Percentiles rank a stretch among this genome's conserved stretches.
Conservation (phyloP, 2,888 invertebrate genomes). For the Hymenopus coronatus region DNA sequence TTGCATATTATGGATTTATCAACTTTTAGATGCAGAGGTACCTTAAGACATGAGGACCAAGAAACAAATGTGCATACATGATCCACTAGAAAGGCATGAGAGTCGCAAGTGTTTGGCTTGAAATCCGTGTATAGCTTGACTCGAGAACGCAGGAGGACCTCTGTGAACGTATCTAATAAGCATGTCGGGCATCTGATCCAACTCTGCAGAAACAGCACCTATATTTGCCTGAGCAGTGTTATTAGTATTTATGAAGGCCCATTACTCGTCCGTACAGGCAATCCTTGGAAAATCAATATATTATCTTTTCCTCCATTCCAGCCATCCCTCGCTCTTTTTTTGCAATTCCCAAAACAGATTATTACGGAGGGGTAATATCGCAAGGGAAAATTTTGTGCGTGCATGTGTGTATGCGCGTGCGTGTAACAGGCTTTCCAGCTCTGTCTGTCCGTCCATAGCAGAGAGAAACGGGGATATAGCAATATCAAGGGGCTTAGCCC, state of each 20-base stretch:
- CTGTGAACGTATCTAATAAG: no score
- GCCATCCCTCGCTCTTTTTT: background rate
- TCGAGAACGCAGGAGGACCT: no score
- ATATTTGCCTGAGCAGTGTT: background rate
- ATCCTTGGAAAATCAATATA: slow-evolving; percentile 13
- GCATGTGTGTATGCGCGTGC: background rate
- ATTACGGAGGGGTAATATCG: slow-evolving; percentile 7
- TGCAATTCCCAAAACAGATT: slow-evolving; percentile 16
- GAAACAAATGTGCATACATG: no score
- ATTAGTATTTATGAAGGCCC: slow-evolving; percentile 2
- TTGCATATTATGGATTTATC: no score
- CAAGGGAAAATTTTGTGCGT: background rate
- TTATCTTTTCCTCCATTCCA: background rate
- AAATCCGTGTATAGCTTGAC: no score
- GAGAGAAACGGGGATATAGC: slow-evolving; percentile 2
- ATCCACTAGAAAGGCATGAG: no score
- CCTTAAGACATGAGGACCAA: no score
- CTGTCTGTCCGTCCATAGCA: background rate
- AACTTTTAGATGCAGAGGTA: no score
- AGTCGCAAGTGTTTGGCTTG: no score
- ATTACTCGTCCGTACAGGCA: slow-evolving; percentile 8
- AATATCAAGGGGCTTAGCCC: slow-evolving; percentile 1
- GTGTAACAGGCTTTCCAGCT: background rate
- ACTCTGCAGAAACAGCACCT: background rate
- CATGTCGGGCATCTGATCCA: background rate